Conservation (phyloP, 2,113 vertebrate species). For the Reinhardtius hippoglossoides region DNA sequence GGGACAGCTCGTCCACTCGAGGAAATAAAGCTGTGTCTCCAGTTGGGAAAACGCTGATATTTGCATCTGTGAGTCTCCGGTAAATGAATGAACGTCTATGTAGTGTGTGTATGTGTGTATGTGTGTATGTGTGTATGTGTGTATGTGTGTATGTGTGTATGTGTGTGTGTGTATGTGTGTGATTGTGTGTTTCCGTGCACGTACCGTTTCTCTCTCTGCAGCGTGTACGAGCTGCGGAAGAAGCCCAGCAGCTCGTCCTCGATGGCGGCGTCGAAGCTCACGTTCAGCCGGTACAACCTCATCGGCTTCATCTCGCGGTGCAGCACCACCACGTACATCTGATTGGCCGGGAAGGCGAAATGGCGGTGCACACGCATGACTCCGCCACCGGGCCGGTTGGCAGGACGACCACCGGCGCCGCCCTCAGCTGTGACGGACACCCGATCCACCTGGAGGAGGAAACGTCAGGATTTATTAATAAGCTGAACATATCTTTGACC, state of each 20-base stretch:
- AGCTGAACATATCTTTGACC: too few relatives aligned
- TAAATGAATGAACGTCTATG: neutral
- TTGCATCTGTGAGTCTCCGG: neutral
- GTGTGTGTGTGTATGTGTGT: too few relatives aligned
- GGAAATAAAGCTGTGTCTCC: neutral
- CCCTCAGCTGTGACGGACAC: constrained; percentile 87
- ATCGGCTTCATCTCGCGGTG: constrained; percentile 90
- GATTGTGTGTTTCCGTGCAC: constrained; percentile 21
- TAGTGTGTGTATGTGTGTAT: neutral
- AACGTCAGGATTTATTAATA: neutral
- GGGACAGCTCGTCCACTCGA: neutral
- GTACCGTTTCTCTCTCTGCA: constrained; percentile 91
- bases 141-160: neutral
- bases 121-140: too few relatives aligned
- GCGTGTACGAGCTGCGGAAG: constrained; percentile 93
- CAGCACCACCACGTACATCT: constrained; percentile 92
- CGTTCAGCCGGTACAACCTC: constrained; percentile 89
- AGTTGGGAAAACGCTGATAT: neutral
- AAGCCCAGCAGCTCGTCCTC: constrained; percentile 95
- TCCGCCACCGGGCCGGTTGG: constrained; percentile 86
- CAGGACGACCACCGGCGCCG: constrained; percentile 57
- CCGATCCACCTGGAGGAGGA: constrained; percentile 79
- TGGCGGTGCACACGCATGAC: constrained; percentile 87
- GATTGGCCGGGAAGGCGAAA: constrained; percentile 88
- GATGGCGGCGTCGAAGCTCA: constrained; percentile 91